These are phyloP conservation scores for Anser cygnoides DNA, from an alignment of 2,113 vertebrate species.

Conservation along the genomic window DNA sequence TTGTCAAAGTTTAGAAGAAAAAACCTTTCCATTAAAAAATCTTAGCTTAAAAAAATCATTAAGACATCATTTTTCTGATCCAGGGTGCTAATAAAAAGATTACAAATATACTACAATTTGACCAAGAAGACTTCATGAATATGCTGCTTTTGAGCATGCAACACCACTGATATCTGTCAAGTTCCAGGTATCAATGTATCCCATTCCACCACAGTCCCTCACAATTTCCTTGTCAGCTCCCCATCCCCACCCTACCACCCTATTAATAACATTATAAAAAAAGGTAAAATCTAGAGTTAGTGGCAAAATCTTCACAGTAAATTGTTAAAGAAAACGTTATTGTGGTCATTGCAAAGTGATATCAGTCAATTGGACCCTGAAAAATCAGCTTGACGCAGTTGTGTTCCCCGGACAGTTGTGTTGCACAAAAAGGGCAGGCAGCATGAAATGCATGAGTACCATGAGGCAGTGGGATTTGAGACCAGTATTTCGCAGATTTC, in stretches of 20 bases:
- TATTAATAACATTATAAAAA: constrained; percentile 72
- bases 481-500: constrained; percentile 96
- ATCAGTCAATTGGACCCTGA: constrained; percentile 96
- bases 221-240: not conserved
- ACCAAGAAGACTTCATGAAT: constrained; percentile 59
- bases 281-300: constrained; percentile 78
- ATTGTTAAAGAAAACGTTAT: constrained; percentile 59
- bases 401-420: constrained; percentile 88
- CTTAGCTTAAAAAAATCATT: constrained; percentile 72
- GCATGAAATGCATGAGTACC: constrained; percentile 98
- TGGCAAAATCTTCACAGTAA: constrained; percentile 88
- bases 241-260: not conserved
- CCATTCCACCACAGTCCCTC: not conserved
- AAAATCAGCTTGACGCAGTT: constrained; percentile 96
- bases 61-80: constrained; percentile 60
- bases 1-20: constrained; percentile 69
- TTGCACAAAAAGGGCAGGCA: constrained; percentile 95
- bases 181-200: constrained; percentile 50
- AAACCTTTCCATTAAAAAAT: constrained; percentile 64
- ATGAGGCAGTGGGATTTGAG: constrained; percentile 94
- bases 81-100: constrained; percentile 69
- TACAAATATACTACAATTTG: constrained; percentile 72
- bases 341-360: not conserved
- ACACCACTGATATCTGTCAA: constrained; percentile 55
- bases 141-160: constrained; percentile 67